Evolutionary conservation across 2,113 vertebrate genomes (phyloP).

Genomic region (Cepphus grylle): DNA sequence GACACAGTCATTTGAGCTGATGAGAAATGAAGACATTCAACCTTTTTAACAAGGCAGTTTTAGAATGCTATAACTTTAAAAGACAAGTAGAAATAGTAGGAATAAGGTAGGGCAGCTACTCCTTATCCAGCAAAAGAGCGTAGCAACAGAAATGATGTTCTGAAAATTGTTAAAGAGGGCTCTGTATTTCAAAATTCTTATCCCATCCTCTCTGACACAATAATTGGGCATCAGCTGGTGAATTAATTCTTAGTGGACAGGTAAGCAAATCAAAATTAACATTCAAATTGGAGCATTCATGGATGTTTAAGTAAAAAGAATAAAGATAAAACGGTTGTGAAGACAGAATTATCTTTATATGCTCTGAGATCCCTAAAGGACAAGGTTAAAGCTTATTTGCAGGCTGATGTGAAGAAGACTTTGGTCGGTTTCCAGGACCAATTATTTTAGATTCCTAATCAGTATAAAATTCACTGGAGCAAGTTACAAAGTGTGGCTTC

Average conservation of each 20-base stretch:
- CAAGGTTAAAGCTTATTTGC: background rate
- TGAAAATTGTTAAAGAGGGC: background rate
- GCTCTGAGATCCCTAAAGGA: background rate
- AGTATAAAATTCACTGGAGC: conserved; percentile 1
- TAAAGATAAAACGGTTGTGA: background rate
- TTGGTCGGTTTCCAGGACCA: background rate
- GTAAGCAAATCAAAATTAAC: background rate
- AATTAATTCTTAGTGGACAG: conserved; percentile 9
- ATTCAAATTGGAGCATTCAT: background rate
- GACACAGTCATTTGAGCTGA: background rate
- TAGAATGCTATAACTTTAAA: background rate
- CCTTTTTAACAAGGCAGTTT: background rate
- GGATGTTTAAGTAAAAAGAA: background rate
- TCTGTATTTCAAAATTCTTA: background rate
- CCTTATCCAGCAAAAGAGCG: background rate
- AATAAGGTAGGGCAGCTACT: background rate
- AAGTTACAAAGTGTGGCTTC: background rate
- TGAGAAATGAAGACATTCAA: background rate
- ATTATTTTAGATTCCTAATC: conserved; percentile 11
- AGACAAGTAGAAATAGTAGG: background rate
- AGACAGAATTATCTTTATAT: conserved; percentile 5
- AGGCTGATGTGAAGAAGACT: background rate
- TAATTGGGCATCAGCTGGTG: background rate
- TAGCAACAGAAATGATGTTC: background rate
- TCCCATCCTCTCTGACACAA: background rate